Base-by-base conservation (phyloP, 2,797 vertebrate genomes). In the Spinibarbus caldwelli region DNA sequence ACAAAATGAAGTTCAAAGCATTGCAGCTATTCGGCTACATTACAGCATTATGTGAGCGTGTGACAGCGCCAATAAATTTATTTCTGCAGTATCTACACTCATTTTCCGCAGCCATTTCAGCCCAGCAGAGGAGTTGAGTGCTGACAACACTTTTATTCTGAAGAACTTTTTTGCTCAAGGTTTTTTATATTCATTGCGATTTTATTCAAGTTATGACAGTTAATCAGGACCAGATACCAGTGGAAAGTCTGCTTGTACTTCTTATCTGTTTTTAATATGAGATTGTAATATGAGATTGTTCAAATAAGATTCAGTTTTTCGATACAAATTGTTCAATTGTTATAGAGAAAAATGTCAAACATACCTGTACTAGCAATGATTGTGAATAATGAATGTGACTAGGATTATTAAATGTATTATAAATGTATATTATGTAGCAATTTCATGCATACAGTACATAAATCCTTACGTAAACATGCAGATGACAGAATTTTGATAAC, bases 1-100 rank as follows among this genome's bases (percentile, higher is more conserved):
- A 19, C 59, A 76, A 84, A 84, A 79, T 72, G 36, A 73, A 23
- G 54, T 68, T 86, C 14, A 78, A 66, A 72, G 54, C 54, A 73
- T 66, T 64, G 59, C 76, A 45, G 41, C 78, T 38, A 62, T 84
- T 77, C 78, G 7, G 43, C 41, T 80, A 79, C 45, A 83, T 71
- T 68, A 76, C 72, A 64, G 62, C 62, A 38, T 29, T 31, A 38
- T 45, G 23, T 59, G 38, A 80, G 43, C 4, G 14, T 15, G 47
- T 41, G 71, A 76, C 70, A 75, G 71, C 23, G 1, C 38, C 82
- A 47, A 80, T 87, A 80, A 31, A 80, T 84, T 75, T 80, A 52
- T 38, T 34, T n/a, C 71, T 62, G 36, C 52, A 70, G 34, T 6
- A 23, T 59, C 41, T 72, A 57, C 62, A 84, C 36, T 66, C 17